A percentile compares a stretch with the other conserved stretches of the same genome.
phyloP scores from a whole-genome alignment of 2,113 vertebrate genomes.

The Morone chrysops region DNA sequence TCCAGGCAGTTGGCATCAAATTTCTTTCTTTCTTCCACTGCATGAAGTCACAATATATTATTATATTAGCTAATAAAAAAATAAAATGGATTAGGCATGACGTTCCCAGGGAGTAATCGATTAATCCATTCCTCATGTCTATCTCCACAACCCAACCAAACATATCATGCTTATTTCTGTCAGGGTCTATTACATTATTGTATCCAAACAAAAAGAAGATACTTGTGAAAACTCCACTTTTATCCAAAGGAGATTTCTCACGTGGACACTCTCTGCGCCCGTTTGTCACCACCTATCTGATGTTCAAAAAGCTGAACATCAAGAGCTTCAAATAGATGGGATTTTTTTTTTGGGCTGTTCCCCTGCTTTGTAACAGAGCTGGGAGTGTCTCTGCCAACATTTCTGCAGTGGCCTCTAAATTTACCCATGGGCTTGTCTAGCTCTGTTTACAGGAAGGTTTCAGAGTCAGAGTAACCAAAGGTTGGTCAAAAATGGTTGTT shows the following conservation, averaged over 20 bases:
- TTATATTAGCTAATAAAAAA: background rate
- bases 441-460: background rate
- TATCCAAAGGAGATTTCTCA: background rate
- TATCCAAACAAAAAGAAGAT: background rate
- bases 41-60: background rate
- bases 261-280: background rate
- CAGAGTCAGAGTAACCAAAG: background rate
- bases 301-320: slow-evolving; percentile 13
- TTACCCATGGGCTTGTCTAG: background rate
- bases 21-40: too few species aligned
- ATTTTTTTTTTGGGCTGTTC: background rate
- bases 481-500: background rate
- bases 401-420: background rate
- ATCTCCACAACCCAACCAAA: background rate
- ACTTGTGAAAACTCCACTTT: background rate
- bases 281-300: background rate
- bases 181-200: background rate
- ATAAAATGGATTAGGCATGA: background rate
- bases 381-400: background rate
- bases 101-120: background rate
- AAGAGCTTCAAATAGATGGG: background rate
- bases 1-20: background rate
- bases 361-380: background rate
- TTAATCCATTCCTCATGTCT: background rate
- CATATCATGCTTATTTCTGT: background rate